phyloP scores from a whole-genome alignment of 2,113 vertebrate genomes.

The Salvelinus namaycush region DNA sequence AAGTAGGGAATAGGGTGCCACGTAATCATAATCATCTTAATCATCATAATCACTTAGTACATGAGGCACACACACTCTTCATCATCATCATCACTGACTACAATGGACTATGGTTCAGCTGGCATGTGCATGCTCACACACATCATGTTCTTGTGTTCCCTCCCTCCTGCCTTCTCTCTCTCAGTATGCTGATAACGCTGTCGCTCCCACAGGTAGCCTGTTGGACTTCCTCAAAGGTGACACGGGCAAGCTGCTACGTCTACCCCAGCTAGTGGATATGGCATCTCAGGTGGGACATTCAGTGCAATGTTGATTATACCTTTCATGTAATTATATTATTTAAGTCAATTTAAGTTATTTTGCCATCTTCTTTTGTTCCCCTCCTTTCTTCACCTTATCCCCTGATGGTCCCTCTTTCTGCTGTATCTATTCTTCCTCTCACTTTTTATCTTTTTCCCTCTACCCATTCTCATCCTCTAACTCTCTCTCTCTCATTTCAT shows the following conservation, averaged over 20 bases:
- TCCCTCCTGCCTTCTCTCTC: constrained; percentile 13
- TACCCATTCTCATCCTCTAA: background rate
- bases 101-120: background rate
- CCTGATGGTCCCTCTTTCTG: background rate
- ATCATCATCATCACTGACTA: background rate
- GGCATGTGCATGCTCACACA: background rate
- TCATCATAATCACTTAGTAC: too few relatives aligned
- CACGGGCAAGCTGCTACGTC: constrained; percentile 88
- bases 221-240: constrained; percentile 95
- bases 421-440: background rate
- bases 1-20: too few relatives aligned
- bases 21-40: too few relatives aligned
- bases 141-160: background rate
- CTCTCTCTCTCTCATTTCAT: background rate
- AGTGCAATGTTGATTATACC: background rate
- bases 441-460: background rate
- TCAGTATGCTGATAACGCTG: background rate
- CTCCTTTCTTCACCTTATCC: background rate
- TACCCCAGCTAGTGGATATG: constrained; percentile 97
- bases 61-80: too few relatives aligned
- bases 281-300: constrained; percentile 86
- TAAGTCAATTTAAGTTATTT: background rate
- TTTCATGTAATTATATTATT: too few relatives aligned
- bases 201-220: constrained; percentile 81
- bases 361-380: background rate